phyloP scores from a whole-genome alignment of 1,140 invertebrate species.

The Heliconius nattereri region DNA sequence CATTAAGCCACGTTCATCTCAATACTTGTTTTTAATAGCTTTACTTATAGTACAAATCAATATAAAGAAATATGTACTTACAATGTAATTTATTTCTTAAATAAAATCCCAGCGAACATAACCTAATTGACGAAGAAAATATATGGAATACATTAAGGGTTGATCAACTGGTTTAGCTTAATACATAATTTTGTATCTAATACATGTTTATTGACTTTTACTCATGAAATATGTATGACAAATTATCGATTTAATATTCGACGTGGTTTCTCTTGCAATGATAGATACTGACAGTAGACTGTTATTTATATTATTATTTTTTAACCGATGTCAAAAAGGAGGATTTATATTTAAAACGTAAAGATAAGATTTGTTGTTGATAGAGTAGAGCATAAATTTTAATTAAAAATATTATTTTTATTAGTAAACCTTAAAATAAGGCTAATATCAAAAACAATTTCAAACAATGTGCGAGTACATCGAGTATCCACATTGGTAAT shows the following conservation, averaged over 20 bases:
- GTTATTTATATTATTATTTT: too few relatives aligned
- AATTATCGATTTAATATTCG: neutral
- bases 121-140: neutral
- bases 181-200: constrained; percentile 4
- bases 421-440: neutral
- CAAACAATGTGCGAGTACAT: neutral
- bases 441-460: neutral
- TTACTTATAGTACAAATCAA: too few relatives aligned
- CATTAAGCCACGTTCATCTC: too few relatives aligned
- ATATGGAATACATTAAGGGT: neutral
- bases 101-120: too few relatives aligned
- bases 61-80: too few relatives aligned
- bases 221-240: neutral
- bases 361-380: too few relatives aligned
- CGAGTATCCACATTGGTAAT: neutral
- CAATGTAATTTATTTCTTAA: too few relatives aligned
- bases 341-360: too few relatives aligned
- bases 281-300: neutral
- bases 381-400: neutral
- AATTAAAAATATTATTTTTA: neutral
- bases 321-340: too few relatives aligned
- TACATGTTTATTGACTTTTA: constrained; percentile 14
- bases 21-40: too few relatives aligned
- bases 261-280: neutral
- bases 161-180: neutral